Evolutionary conservation across 2,888 invertebrate species (phyloP), one percentile per base, ranked within the genome.

Genomic region (Tachina grossa): DNA sequence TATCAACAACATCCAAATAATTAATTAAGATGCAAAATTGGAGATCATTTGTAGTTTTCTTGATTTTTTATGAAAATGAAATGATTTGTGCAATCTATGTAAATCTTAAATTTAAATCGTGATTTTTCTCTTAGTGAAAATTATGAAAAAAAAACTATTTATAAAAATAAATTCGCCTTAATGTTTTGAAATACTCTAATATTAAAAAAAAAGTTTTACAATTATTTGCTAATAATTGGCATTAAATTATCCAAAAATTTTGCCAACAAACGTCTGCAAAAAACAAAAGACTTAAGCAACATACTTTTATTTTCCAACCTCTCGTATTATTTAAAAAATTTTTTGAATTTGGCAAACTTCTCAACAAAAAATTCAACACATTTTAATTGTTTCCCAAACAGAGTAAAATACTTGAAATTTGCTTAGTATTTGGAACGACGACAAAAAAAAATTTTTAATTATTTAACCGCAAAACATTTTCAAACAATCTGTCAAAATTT

Each of bases 261-360:
- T 39, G 41, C 61, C 49, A 61, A 74, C 19, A 74, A 63, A 61
- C n/a, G 8, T 45, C 9, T 43, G 10, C 5, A 2, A 9, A 14
- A 43, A 71, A 71, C 43, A 53, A 78, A 78, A 78, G 61, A 63
- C 31, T 63, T 45, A 43, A 63, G 53, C 31, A 69, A 45, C 59
- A 47, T 16, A 63, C 59, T 41, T 75, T 57, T n/a, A 16, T 14
- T 47, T 31, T 5, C 31, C 31, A 69, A 78, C 13, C n/a, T 14
- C 39, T 31, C 6, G 10, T 39, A 19, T 43, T 16, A 66, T 9
- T 31, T 31, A 1, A 31, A 31, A 45, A 6, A 63, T 14, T 14
- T n/a, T 45, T 43, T 11, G 47, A 51, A 57, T 45, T 53, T 71
- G 53, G 45, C 79, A 65, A 55, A 49, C 2, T 47, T 45, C 31